phyloP scores from a whole-genome alignment of 2,888 invertebrate genomes.

The Drosophila limbata region DNA sequence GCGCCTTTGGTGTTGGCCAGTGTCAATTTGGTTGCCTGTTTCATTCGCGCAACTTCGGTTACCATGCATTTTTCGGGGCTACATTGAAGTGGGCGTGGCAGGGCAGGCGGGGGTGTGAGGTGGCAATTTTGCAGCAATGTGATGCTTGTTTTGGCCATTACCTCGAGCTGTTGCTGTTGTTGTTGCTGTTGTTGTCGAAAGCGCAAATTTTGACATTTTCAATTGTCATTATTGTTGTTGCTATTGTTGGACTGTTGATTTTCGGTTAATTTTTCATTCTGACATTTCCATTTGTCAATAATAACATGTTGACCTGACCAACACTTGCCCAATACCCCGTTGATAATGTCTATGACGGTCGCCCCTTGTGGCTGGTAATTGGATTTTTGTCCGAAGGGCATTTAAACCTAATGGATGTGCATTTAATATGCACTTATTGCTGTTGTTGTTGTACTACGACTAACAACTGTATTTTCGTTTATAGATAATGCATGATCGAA shows the following conservation, averaged over 20 bases:
- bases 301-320: slow-evolving; percentile 70
- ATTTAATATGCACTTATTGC: slow-evolving; percentile 48
- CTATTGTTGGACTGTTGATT: slow-evolving; percentile 60
- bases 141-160: slow-evolving; percentile 58
- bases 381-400: slow-evolving; percentile 55
- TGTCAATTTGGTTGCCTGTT: slow-evolving; percentile 64
- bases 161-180: slow-evolving; percentile 28
- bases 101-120: background rate
- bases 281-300: slow-evolving; percentile 82
- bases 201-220: slow-evolving; percentile 74
- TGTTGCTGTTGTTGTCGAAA: slow-evolving; percentile 16
- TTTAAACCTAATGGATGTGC: slow-evolving; percentile 34
- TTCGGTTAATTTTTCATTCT: slow-evolving; percentile 79
- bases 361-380: slow-evolving; percentile 47
- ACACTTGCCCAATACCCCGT: slow-evolving; percentile 41
- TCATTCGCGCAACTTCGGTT: slow-evolving; percentile 57
- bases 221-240: slow-evolving; percentile 63
- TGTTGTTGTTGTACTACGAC: slow-evolving; percentile 17
- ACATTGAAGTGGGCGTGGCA: slow-evolving; percentile 3
- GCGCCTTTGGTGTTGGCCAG: slow-evolving; percentile 54
- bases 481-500: slow-evolving; percentile 31
- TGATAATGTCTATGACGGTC: slow-evolving; percentile 23
- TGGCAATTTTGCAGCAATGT: slow-evolving; percentile 44
- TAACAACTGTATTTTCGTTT: slow-evolving; percentile 26
- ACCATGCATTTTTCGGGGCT: slow-evolving; percentile 40